phyloP scores from a whole-genome alignment of 2,888 invertebrate species.

The Flexamia atlantica region DNA sequence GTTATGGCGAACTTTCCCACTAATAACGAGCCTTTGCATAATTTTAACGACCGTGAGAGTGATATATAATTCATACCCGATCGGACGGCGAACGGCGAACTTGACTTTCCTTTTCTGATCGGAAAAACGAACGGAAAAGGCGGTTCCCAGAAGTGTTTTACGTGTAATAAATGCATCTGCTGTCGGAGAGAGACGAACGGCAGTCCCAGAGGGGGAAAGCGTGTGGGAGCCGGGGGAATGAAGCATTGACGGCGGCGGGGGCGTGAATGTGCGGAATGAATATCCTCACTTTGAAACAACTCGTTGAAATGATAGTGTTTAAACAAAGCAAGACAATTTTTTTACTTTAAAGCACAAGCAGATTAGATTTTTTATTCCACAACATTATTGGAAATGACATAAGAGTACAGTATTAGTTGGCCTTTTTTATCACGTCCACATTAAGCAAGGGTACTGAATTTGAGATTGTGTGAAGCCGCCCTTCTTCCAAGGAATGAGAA shows the following conservation, averaged over 20 bases:
- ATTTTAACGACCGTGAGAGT: conserved; percentile 17
- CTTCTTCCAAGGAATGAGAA: no score
- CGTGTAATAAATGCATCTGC: conserved; percentile 10
- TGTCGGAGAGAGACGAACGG: background rate
- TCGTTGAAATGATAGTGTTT: no score
- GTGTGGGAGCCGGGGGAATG: background rate
- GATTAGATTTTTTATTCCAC: no score
- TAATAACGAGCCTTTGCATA: conserved; percentile 2
- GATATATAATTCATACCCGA: background rate
- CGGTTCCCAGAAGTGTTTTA: conserved; percentile 28
- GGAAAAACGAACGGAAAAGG: conserved; percentile 25
- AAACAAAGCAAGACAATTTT: no score
- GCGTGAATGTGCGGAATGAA: no score
- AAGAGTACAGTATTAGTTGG: no score
- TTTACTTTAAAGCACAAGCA: no score
- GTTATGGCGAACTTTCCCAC: background rate
- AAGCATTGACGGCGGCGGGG: background rate
- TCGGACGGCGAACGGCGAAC: background rate
- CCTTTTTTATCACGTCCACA: no score
- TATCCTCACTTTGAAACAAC: no score
- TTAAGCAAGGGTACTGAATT: no score
- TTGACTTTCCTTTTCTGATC: conserved; percentile 34
- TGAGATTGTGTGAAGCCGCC: no score
- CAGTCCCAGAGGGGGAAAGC: conserved; percentile 3
- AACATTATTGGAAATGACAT: no score